Base-by-base conservation (phyloP, 2,113 vertebrate species). In the Tenebrosternarchus preto region DNA sequence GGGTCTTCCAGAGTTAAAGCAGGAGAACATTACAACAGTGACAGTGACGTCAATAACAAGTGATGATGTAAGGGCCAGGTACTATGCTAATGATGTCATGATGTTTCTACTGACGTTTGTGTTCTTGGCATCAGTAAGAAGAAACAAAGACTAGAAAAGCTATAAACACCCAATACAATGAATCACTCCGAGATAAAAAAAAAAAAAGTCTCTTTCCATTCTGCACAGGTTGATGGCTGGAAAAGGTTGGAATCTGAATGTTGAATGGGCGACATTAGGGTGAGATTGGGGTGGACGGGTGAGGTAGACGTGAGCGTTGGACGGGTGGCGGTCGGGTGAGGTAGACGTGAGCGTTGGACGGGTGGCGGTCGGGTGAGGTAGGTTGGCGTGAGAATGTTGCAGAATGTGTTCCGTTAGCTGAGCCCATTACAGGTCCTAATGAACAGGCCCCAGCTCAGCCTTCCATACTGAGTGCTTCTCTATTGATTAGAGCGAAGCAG, bases 381-480 rank as follows among this genome's bases (percentile, higher is more conserved):
- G 6, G 43, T 12, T 50, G 9, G 76, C 5, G 43, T 78, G 76
- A 57, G 64, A 78, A 69, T 59, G 29, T 50, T 25, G 12, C 63
- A 66, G 64, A 73, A 5, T 55, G 78, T 72, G 70, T 61, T 64
- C 68, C 43, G 57, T 56, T 53, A n/a, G 56, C 78, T 55, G 15
- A 31, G 70, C 31, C 59, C 79, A 75, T 80, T 74, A 64, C 76
- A 79, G 64, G 43, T 43, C 69, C 73, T 56, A 83, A 79, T 73
- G 68, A 82, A 71, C 78, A 79, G 73, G 78, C 27, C 68, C 11
- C 25, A 53, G 71, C 59, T 70, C 36, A 76, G 59, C 78, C 50
- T 67, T 76, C 81, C 78, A 67, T 79, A 73, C 59, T 87, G 85
- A 88, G 87, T 86, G 85, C 87, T 77, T 73, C 25, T 68, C 67